Percentiles rank a stretch among this genome's conserved stretches.
Evolutionary conservation across 2,113 vertebrate species (phyloP).

Genomic region (Tragelaphus buxtoni): DNA sequence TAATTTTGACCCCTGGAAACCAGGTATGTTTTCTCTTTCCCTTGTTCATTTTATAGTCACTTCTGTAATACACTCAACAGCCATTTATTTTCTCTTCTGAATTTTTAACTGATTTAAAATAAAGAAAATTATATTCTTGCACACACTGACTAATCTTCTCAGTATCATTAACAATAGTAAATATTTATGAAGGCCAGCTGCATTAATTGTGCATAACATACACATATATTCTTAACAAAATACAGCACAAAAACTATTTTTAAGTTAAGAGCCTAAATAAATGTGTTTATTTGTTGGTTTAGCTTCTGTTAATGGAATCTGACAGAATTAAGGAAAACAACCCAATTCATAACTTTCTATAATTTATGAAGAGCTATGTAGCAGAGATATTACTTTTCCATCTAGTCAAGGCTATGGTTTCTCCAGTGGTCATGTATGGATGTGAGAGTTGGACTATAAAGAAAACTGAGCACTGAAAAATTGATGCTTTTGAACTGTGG

Average conservation of each 20-base stretch:
- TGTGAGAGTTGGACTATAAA: neutral
- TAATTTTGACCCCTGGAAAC: neutral
- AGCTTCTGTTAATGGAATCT: constrained; percentile 16
- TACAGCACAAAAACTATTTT: neutral
- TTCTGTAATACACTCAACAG: neutral
- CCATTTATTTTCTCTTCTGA: neutral
- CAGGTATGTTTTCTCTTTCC: neutral
- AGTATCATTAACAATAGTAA: neutral
- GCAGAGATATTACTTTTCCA: neutral
- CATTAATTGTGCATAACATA: neutral
- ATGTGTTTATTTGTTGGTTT: neutral
- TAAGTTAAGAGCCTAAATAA: neutral
- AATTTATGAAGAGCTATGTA: neutral
- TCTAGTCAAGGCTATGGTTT: neutral
- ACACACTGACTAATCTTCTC: constrained; percentile 11
- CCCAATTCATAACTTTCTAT: neutral
- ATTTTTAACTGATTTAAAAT: constrained; percentile 27
- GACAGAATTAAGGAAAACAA: neutral
- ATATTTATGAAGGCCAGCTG: constrained; percentile 30
- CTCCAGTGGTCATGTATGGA: neutral
- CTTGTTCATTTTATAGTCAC: neutral
- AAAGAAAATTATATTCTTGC: neutral
- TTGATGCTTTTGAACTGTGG: neutral
- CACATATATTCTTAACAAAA: neutral
- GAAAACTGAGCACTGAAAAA: neutral